A percentile compares a stretch with the other conserved stretches of the same genome.
Evolutionary conservation across 2,888 invertebrate genomes (phyloP).

Genomic region (Lepidocyrtinus sp.): DNA sequence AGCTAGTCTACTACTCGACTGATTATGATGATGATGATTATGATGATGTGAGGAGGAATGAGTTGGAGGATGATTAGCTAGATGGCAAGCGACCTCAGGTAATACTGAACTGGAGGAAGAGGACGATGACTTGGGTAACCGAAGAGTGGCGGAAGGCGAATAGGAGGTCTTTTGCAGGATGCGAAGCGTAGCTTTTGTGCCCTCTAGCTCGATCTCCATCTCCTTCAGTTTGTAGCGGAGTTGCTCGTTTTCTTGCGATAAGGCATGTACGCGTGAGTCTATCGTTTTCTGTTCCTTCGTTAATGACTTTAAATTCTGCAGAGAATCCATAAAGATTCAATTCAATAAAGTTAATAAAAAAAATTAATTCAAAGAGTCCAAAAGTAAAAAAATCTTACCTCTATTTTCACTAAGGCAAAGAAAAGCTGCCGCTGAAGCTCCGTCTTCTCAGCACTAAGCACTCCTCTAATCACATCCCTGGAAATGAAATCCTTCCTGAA

Average conservation of each 20-base stretch:
- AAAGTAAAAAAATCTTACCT: slow-evolving; percentile 47
- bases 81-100: slow-evolving; percentile 53
- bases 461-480: slow-evolving; percentile 62
- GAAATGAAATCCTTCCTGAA: slow-evolving; percentile 64
- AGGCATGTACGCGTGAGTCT: slow-evolving; percentile 52
- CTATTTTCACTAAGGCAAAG: slow-evolving; percentile 64
- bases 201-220: slow-evolving; percentile 68
- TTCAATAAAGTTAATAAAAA: slow-evolving; percentile 11
- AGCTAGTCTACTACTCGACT: slow-evolving; percentile 27
- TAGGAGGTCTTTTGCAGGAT: slow-evolving; percentile 64
- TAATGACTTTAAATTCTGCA: slow-evolving; percentile 57
- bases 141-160: slow-evolving; percentile 26
- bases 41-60: slow-evolving; percentile 14
- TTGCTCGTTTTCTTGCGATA: slow-evolving; percentile 68
- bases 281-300: slow-evolving; percentile 57
- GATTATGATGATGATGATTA: slow-evolving; percentile 29
- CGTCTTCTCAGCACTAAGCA: slow-evolving; percentile 53
- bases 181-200: slow-evolving; percentile 67
- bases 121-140: slow-evolving; percentile 26
- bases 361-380: background rate
- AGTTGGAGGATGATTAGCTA: background rate
- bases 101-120: slow-evolving; percentile 53
- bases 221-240: slow-evolving; percentile 68
- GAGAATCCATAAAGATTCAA: slow-evolving; percentile 23
- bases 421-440: slow-evolving; percentile 66